phyloP scores from a whole-genome alignment of 1,140 invertebrate genomes.

The Aphelinus certus region DNA sequence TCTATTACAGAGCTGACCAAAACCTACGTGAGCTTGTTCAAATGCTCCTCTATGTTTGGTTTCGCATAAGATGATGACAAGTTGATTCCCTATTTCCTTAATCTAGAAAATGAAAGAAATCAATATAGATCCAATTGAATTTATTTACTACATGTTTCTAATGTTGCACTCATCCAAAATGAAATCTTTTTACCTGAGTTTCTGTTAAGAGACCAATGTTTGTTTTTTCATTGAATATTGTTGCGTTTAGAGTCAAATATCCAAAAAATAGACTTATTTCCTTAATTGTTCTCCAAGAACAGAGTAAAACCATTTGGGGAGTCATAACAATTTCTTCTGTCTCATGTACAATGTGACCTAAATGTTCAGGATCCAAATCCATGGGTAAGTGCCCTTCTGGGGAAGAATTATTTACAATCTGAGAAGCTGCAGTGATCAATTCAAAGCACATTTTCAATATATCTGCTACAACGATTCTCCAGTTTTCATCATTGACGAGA shows the following conservation, averaged over 20 bases:
- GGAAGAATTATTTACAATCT: slow-evolving; percentile 87
- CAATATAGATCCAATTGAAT: too few relatives aligned
- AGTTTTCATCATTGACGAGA: slow-evolving; percentile 53
- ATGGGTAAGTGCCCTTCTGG: slow-evolving; percentile 91
- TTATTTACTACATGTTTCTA: slow-evolving; percentile 15
- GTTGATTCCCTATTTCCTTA: slow-evolving; percentile 75
- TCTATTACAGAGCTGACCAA: slow-evolving; percentile 77
- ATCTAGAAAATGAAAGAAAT: slow-evolving; percentile 58
- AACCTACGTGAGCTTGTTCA: slow-evolving; percentile 93
- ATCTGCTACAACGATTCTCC: slow-evolving; percentile 68
- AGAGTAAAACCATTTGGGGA: slow-evolving; percentile 88
- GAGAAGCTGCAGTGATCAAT: slow-evolving; percentile 72
- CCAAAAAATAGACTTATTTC: slow-evolving; percentile 75
- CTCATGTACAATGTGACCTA: slow-evolving; percentile 39
- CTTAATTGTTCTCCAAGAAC: slow-evolving; percentile 87
- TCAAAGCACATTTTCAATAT: slow-evolving; percentile 72
- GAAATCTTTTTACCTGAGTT: slow-evolving; percentile 52
- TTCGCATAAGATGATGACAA: slow-evolving; percentile 77
- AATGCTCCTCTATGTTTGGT: slow-evolving; percentile 95
- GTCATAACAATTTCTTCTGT: slow-evolving; percentile 64
- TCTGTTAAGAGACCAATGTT: slow-evolving; percentile 47
- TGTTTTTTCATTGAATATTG: slow-evolving; percentile 47
- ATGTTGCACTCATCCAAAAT: too few relatives aligned
- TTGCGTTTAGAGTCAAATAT: slow-evolving; percentile 59
- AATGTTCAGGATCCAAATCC: slow-evolving; percentile 66